These are phyloP conservation scores for Ophioderma brevispina DNA, from an alignment of 35 echinoderm and acorn worm genomes.

Conservation along the genomic window DNA sequence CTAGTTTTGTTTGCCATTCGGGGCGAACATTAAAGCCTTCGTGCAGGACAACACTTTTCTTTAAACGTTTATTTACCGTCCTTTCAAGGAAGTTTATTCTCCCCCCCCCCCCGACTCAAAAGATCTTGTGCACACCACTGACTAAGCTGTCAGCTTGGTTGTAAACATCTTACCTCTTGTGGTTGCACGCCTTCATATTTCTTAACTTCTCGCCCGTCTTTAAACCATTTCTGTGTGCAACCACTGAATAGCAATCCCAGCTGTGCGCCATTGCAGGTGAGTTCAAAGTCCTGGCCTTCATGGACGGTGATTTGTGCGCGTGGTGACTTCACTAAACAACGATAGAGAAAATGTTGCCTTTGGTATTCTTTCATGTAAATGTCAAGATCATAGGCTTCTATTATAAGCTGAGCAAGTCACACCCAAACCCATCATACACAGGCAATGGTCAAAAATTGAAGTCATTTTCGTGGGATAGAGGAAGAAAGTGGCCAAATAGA, in stretches of 20 bases:
- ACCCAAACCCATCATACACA: too few species aligned
- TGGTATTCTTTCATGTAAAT: too few species aligned
- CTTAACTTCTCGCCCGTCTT: slow-evolving; percentile 37
- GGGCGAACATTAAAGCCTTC: too few species aligned
- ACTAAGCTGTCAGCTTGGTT: background rate
- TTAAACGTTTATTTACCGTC: background rate
- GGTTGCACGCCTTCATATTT: slow-evolving; percentile 37
- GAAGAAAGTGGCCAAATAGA: too few species aligned
- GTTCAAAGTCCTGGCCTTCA: slow-evolving; percentile 31
- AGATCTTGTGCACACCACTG: background rate
- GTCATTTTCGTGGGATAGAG: too few species aligned
- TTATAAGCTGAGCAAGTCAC: too few species aligned
- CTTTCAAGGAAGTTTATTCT: background rate
- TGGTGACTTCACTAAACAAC: background rate
- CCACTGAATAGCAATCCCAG: slow-evolving; percentile 47
- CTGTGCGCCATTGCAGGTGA: slow-evolving; percentile 39
- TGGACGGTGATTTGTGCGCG: background rate
- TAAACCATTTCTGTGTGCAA: slow-evolving; percentile 30
- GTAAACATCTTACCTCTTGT: slow-evolving; percentile 44
- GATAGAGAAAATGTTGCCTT: background rate
- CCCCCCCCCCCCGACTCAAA: background rate
- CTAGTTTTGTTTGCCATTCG: too few species aligned
- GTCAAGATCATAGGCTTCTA: too few species aligned
- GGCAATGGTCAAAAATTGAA: too few species aligned
- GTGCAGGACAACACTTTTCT: background rate